Conservation (phyloP, 2,888 invertebrate genomes). For the Erebia aethiops region DNA sequence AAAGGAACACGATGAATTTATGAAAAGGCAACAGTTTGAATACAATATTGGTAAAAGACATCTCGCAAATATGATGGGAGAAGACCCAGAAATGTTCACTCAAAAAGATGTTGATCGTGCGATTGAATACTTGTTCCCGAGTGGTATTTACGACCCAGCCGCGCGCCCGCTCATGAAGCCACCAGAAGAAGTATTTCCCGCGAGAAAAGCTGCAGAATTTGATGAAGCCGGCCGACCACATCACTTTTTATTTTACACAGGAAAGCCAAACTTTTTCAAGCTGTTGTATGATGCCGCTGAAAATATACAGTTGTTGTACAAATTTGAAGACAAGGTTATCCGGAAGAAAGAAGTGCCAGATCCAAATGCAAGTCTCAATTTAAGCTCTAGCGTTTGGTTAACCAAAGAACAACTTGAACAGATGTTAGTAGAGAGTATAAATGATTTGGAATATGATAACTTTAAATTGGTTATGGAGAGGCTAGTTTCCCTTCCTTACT, state of each 20-base stretch:
- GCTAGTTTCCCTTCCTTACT: slow-evolving; percentile 87
- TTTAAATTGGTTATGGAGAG: slow-evolving; percentile 89
- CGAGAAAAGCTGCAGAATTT: slow-evolving; percentile 94
- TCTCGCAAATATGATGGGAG: slow-evolving; percentile 99
- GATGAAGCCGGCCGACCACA: slow-evolving; percentile 95
- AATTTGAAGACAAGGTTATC: slow-evolving; percentile 87
- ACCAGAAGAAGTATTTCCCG: slow-evolving; percentile 93
- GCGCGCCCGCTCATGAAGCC: slow-evolving; percentile 96
- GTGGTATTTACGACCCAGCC: slow-evolving; percentile 92
- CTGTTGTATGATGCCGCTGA: slow-evolving; percentile 90
- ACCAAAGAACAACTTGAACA: slow-evolving; percentile 86
- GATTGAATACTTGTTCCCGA: slow-evolving; percentile 97
- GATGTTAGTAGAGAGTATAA: slow-evolving; percentile 85
- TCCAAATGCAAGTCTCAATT: slow-evolving; percentile 79
- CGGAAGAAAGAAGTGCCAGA: slow-evolving; percentile 84
- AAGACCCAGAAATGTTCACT: slow-evolving; percentile 93
- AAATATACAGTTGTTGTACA: slow-evolving; percentile 85
- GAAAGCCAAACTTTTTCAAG: slow-evolving; percentile 92
- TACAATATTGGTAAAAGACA: slow-evolving; percentile 97
- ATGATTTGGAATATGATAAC: slow-evolving; percentile 87
- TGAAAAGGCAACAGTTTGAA: slow-evolving; percentile 89
- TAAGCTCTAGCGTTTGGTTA: slow-evolving; percentile 81
- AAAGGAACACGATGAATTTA: slow-evolving; percentile 90
- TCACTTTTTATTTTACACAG: slow-evolving; percentile 96
- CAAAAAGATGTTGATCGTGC: slow-evolving; percentile 94